Percentiles rank a stretch among this genome's conserved stretches.
Evolutionary conservation across 2,888 invertebrate genomes (phyloP).

Genomic region (Acleris holmiana): DNA sequence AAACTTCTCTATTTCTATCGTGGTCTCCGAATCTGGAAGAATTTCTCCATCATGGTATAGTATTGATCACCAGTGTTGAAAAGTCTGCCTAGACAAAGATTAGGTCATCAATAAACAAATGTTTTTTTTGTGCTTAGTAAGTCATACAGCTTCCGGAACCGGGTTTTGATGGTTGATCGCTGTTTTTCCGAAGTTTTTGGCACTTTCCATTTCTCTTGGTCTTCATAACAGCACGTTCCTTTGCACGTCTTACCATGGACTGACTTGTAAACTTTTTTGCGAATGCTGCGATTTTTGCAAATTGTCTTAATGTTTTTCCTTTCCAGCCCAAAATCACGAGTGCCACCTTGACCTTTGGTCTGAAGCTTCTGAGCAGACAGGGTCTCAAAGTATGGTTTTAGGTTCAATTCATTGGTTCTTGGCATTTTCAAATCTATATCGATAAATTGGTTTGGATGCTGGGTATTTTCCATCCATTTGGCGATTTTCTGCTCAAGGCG

Average conservation of each 20-base stretch:
- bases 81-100: background rate
- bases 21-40: constrained; percentile 1
- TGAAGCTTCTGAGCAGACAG: constrained; percentile 3
- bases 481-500: constrained; percentile 1
- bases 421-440: background rate
- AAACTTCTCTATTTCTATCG: constrained; percentile 4
- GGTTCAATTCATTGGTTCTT: background rate
- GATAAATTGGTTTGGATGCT: background rate
- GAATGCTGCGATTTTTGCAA: background rate
- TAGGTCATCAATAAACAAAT: constrained; percentile 5
- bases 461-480: constrained; percentile 11
- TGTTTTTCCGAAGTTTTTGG: constrained; percentile 6
- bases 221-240: constrained; percentile 1
- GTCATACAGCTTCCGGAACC: constrained; percentile 6
- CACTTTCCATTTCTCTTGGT: background rate
- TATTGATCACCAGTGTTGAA: background rate
- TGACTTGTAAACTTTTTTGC: constrained; percentile 7
- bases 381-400: constrained; percentile 1
- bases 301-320: constrained; percentile 5
- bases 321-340: background rate
- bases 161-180: background rate
- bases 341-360: background rate
- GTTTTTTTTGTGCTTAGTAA: background rate
- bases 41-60: constrained; percentile 1
- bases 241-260: background rate